These are phyloP conservation scores for Troides aeacus DNA, from an alignment of 2,888 invertebrate genomes.

Conservation along the genomic window DNA sequence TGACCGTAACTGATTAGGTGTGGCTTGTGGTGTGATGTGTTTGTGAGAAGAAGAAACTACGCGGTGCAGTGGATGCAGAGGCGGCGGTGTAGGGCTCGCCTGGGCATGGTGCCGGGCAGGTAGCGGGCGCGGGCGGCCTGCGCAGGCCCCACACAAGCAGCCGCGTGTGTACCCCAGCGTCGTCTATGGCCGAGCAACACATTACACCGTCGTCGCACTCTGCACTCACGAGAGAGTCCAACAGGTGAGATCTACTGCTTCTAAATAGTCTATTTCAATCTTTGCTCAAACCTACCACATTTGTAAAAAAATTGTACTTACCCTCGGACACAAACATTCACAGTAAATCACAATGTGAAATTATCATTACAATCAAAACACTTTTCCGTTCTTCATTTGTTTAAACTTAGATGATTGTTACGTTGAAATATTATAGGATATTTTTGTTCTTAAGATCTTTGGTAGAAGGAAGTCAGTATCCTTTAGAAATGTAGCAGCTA, in stretches of 20 bases:
- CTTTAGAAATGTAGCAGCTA: too few relatives aligned
- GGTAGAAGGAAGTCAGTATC: too few relatives aligned
- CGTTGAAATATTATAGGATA: too few relatives aligned
- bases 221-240: constrained; percentile 86
- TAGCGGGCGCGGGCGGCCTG: constrained; percentile 80
- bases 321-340: too few relatives aligned
- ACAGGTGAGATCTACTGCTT: constrained; percentile 55
- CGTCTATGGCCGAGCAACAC: constrained; percentile 96
- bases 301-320: too few relatives aligned
- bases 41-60: constrained; percentile 45
- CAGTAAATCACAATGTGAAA: too few relatives aligned
- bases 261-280: background rate
- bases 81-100: constrained; percentile 66
- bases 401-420: too few relatives aligned
- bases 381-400: too few relatives aligned
- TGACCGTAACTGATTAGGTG: constrained; percentile 34
- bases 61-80: constrained; percentile 64
- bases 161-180: constrained; percentile 86
- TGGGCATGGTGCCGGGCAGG: constrained; percentile 80
- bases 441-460: too few relatives aligned
- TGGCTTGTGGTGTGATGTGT: constrained; percentile 39
- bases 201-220: constrained; percentile 86
- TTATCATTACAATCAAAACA: too few relatives aligned
- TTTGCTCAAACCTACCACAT: background rate
- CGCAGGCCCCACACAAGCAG: constrained; percentile 79